Evolutionary conservation across 2,113 vertebrate species (phyloP).

Genomic region (Canis aureus): DNA sequence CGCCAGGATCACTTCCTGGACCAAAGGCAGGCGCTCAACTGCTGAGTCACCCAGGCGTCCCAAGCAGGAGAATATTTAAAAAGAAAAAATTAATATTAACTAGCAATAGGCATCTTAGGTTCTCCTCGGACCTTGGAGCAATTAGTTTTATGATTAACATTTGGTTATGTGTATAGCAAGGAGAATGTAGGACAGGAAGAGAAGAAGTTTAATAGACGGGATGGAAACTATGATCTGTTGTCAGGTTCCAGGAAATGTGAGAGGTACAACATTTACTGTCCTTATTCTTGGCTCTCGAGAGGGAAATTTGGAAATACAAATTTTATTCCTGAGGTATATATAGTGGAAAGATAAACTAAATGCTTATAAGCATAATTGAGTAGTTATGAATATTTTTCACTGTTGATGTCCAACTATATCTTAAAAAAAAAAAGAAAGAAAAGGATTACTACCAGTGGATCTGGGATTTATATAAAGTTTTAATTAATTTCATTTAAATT

Average conservation of each 20-base stretch:
- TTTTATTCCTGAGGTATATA: background rate
- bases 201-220: background rate
- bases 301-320: background rate
- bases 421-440: constrained; percentile 26
- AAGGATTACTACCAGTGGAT: background rate
- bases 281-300: constrained; percentile 38
- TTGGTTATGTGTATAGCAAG: constrained; percentile 26
- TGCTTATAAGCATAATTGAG: background rate
- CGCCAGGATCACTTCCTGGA: too few relatives aligned
- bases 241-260: background rate
- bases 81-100: constrained; percentile 34
- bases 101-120: background rate
- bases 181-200: background rate
- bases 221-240: background rate
- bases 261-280: background rate
- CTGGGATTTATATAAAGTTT: background rate
- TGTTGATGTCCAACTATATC: background rate
- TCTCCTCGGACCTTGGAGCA: background rate
- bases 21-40: too few relatives aligned
- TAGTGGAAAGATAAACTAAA: background rate
- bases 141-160: constrained; percentile 13
- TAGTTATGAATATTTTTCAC: background rate
- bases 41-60: too few relatives aligned
- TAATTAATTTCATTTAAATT: constrained; percentile 9
- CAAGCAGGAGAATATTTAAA: background rate